Evolutionary conservation across 2,797 vertebrate species (phyloP), one percentile per base, ranked within the genome.

Genomic region (Xerus rutilus): DNA sequence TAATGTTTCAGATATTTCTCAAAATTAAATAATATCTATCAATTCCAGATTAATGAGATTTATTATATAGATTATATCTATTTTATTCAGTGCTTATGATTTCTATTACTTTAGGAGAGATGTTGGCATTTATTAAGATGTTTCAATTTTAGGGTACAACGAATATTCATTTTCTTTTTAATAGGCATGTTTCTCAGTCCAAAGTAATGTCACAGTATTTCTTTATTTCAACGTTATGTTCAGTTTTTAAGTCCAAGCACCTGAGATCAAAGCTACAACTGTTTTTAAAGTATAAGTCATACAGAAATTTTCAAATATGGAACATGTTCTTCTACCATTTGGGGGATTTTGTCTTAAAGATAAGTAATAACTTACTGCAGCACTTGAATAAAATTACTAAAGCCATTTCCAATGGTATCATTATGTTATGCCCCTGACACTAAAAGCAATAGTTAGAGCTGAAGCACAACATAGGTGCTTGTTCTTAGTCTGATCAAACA

Each of bases 401-500:
- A 96, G 96, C 96, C 93, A 90, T 91, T 95, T 98, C 97, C 97
- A 97, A 69, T 93, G 97, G 96, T 96, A 92, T 95, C 98, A 97
- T 97, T 98, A 97, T 95, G 95, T 98, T 98, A 97, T 92, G 88
- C 67, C 95, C 65, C 89, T 86, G 81, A 93, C 52, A 96, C 67
- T 62, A 73, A 94, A 86, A 98, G 97, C 95, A 89, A 91, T 52
- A 96, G 81, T 82, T 94, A 95, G n/a, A 96, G 91, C 94, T 97
- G 92, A 94, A 97, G 97, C 85, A 77, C 97, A 98, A 90, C 89
- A 57, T 57, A 98, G 95, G 86, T 97, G 82, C 98, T 98, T 98
- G 98, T 98, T 98, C 98, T 96, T 93, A 97, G 97, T 74, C 94
- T 97, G 97, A 98, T 98, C 98, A 98, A 98, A 98, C 97, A 98